A percentile compares a stretch with the other conserved stretches of the same genome.
phyloP scores from a whole-genome alignment of 2,797 vertebrate species.

The Caiman crocodilus region DNA sequence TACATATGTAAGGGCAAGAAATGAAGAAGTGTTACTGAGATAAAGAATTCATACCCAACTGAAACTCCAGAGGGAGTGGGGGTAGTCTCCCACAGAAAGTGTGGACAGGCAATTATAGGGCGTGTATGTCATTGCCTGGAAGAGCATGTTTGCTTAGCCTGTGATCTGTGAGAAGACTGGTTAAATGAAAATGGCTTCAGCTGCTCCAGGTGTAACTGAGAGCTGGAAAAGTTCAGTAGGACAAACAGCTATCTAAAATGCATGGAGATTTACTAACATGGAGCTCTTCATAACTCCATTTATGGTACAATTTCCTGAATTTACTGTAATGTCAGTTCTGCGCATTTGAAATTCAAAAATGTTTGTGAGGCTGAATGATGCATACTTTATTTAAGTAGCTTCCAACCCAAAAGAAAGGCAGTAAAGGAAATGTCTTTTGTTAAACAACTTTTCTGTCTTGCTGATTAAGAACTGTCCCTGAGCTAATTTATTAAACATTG shows the following conservation, averaged over 20 bases:
- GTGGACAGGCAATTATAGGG: background rate
- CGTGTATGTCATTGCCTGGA: background rate
- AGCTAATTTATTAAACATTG: background rate
- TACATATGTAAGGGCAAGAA: background rate
- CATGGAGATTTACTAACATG: accelerated
- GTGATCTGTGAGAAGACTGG: background rate
- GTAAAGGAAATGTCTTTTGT: background rate
- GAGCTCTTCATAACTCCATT: background rate
- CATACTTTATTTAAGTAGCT: accelerated
- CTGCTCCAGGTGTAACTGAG: accelerated
- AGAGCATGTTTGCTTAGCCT: accelerated
- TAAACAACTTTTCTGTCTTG: accelerated
- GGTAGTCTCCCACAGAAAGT: background rate
- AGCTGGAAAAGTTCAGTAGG: background rate
- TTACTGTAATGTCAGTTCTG: background rate
- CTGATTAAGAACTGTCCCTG: background rate
- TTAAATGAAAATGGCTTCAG: background rate
- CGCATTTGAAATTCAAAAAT: background rate
- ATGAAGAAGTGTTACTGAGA: background rate
- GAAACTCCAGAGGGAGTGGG: background rate
- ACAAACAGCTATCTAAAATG: background rate
- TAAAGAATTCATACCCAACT: background rate
- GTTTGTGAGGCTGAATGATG: accelerated
- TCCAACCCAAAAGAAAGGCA: background rate
- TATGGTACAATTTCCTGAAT: background rate